Percentiles rank a stretch among this genome's conserved stretches.
phyloP scores from a whole-genome alignment of 1,140 invertebrate genomes.

The Dysdera silvatica region DNA sequence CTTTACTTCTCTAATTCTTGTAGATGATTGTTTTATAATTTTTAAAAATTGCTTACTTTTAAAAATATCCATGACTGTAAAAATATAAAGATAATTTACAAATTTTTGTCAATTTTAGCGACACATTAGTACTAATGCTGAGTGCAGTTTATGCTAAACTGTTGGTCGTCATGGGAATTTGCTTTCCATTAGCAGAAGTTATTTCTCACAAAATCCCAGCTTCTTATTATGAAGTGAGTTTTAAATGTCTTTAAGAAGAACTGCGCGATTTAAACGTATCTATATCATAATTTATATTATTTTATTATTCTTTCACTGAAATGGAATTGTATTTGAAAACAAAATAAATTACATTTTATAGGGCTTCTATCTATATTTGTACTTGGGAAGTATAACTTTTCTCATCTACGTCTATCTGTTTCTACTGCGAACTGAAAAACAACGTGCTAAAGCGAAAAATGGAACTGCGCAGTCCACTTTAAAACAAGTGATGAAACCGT shows the following conservation, averaged over 20 bases:
- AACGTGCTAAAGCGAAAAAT: not conserved
- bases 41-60: not conserved
- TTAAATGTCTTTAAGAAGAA: not conserved
- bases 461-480: constrained; percentile 12
- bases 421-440: constrained; percentile 41
- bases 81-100: constrained; percentile 3
- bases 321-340: not conserved
- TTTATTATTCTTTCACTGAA: not conserved
- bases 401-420: constrained; percentile 76
- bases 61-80: not conserved
- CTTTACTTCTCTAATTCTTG: not conserved
- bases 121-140: constrained; percentile 72
- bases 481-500: constrained; percentile 16
- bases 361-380: constrained; percentile 81
- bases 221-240: constrained; percentile 47
- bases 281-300: not conserved
- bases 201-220: constrained; percentile 43
- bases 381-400: constrained; percentile 81
- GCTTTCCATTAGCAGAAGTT: constrained; percentile 69
- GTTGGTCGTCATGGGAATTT: constrained; percentile 81
- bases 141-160: constrained; percentile 90
- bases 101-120: constrained; percentile 47
- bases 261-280: not conserved
- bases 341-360: constrained; percentile 37
- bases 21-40: not conserved